Evolutionary conservation across 2,797 vertebrate species (phyloP), one percentile per base, ranked within the genome.

Genomic region (Diglossa cyanea): DNA sequence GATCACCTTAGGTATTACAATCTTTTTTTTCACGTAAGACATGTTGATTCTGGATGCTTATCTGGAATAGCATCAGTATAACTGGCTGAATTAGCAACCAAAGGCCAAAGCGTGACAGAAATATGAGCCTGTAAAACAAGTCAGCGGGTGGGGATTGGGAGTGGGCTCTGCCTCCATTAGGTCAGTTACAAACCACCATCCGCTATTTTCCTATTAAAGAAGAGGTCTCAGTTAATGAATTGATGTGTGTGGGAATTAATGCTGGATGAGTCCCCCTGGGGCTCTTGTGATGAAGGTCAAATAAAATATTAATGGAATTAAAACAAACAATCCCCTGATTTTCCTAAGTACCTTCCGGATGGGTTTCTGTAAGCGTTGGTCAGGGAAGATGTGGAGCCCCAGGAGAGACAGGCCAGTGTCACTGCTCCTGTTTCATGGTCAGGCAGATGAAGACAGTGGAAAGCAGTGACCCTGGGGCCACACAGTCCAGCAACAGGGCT

Each of bases 271-370:
- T 91, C 86, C 65, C 92, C 91, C 58, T 11, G 91, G 44, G 89
- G 88, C 79, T 91, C 88, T 84, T 9, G 47, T 62, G 72, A 82
- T 91, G 84, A 95, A 57, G 92, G 95, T 88, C 84, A 95, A 86
- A 89, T 96, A 79, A 96, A 97, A 96, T 96, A 97, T 94, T 96
- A 91, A 97, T 95, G 83, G 60, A 95, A 88, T 92, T 93, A 91
- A 95, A 94, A 83, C 79, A 81, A 95, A 76, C 76, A 95, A 8
- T 82, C 72, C 60, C 73, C 48, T 44, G 67, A 57, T 94, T 71
- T 92, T 95, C 67, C 65, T 81, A 94, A 47, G 55, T 91, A 75
- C 74, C 79, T 96, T 91, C 81, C 7, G 1, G 44, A 50, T 75
- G 65, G 70, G 33, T 72, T 89, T 95, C 66, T 86, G 7, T 75